Evolutionary conservation across 2,797 vertebrate genomes (phyloP).

Genomic region (Botia kubotai): DNA sequence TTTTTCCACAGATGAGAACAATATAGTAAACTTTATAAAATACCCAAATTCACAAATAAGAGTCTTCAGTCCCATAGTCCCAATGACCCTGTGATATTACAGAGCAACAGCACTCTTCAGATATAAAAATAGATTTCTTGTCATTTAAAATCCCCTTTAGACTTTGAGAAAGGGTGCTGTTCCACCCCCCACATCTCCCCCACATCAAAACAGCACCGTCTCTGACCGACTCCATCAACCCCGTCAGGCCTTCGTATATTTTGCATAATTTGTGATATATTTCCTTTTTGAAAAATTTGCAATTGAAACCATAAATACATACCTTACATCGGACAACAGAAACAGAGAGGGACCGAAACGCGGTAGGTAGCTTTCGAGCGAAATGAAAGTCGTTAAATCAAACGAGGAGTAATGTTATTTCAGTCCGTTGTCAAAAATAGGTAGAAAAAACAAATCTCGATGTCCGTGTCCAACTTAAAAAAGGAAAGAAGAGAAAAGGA

Average conservation of each 20-base stretch:
- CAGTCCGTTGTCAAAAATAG: slow-evolving; percentile 46
- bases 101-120: slow-evolving; percentile 79
- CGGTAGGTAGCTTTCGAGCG: slow-evolving; percentile 38
- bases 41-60: slow-evolving; percentile 75
- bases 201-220: slow-evolving; percentile 54
- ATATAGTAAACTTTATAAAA: slow-evolving; percentile 79
- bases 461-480: slow-evolving; percentile 49
- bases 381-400: slow-evolving; percentile 73
- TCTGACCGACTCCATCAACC: slow-evolving; percentile 60
- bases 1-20: slow-evolving; percentile 75
- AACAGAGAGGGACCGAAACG: slow-evolving; percentile 64
- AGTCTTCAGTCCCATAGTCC: slow-evolving; percentile 66
- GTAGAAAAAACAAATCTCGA: slow-evolving; percentile 25
- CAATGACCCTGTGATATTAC: slow-evolving; percentile 73
- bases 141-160: slow-evolving; percentile 85
- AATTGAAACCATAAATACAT: slow-evolving; percentile 79
- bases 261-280: slow-evolving; percentile 82
- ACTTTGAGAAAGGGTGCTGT: slow-evolving; percentile 75
- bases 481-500: slow-evolving; percentile 70
- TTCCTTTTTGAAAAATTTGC: slow-evolving; percentile 74
- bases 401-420: slow-evolving; percentile 75
- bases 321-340: slow-evolving; percentile 80
- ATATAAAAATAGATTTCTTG: slow-evolving; percentile 87
- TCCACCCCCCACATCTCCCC: slow-evolving; percentile 29
- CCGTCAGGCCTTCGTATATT: slow-evolving; percentile 76